Base-by-base conservation (phyloP, 2,797 vertebrate species). In the Glyptemys insculpta region DNA sequence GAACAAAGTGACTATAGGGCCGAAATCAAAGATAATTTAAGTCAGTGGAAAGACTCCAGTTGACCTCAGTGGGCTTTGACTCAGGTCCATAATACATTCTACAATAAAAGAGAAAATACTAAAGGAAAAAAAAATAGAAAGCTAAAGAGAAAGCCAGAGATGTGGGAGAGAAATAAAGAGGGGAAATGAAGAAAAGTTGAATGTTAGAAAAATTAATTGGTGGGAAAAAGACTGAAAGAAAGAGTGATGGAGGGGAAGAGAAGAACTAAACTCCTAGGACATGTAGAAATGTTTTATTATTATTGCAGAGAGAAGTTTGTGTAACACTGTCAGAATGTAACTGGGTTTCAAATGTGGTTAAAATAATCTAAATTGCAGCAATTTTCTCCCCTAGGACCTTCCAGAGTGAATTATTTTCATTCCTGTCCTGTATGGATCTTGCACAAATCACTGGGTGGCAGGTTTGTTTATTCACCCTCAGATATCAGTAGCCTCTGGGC, bases 171-270 rank as follows among this genome's bases (percentile, higher is more conserved):
- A 47, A 93, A 59, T 84, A 89, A 72, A 16, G 44, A 47, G 4
- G 44, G 44, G 27, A 49, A 78, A 49, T 29, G 44, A 49, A 78
- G 41, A 76, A 7, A 53, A 1, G 74, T 78, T 18, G 27, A 29
- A 78, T 49, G 44, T 29, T 18, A 49, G 44, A 78, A 78, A 72
- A 72, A 41, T 41, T 41, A 41, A 72, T 72, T 5, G 10, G 5
- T 41, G 44, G 44, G 16, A 78, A 47, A 49, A 78, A 78, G 74
- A 16, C 6, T 5, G 25, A 62, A 62, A 72, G 68, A 72, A 25
- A 72, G 72, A 41, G 3, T 90, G n/a, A n/a, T 91, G 76, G 96
- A 86, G 23, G 88, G 74, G n/a, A 81, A 90, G 93, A 83, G 76
- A 82, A 81, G 15, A 88, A 29, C 21, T 72, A 25, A 25, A 9